Conservation (phyloP, 2,797 vertebrate genomes). For the Melanotaenia pygmaea region DNA sequence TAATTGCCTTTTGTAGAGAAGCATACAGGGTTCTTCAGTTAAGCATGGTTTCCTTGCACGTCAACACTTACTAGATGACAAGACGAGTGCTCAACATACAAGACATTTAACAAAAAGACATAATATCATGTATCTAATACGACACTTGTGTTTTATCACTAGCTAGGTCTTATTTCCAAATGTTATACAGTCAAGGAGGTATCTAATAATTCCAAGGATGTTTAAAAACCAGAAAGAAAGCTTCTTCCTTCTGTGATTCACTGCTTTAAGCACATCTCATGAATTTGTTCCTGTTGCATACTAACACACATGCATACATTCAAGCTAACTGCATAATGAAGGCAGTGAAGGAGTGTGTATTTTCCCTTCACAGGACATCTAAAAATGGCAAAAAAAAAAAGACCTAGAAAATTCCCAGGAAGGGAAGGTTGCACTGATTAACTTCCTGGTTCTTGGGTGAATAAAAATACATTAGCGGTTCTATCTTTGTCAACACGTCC, state of each 20-base stretch:
- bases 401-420: slow-evolving; percentile 35
- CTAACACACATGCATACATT: neutral
- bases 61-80: slow-evolving; percentile 33
- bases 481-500: slow-evolving; percentile 22
- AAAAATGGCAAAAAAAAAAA: slow-evolving; percentile 7
- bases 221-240: slow-evolving; percentile 27
- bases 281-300: neutral
- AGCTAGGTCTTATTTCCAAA: neutral
- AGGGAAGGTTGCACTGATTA: slow-evolving; percentile 26
- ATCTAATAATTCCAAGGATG: slow-evolving; percentile 18
- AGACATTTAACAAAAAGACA: slow-evolving; percentile 1
- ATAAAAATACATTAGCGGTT: neutral
- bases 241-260: neutral
- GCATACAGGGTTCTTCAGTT: slow-evolving; percentile 44
- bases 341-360: slow-evolving; percentile 6
- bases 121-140: neutral
- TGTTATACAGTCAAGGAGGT: neutral
- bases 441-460: slow-evolving; percentile 42
- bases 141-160: neutral
- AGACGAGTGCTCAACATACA: slow-evolving; percentile 6
- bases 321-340: neutral
- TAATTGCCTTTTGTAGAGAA: slow-evolving; percentile 70
- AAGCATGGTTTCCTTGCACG: slow-evolving; percentile 52
- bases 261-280: slow-evolving; percentile 14
- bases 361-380: slow-evolving; percentile 28